These are phyloP conservation scores for Parnassius orleans DNA, from an alignment of 2,888 invertebrate genomes.

Conservation along the genomic window DNA sequence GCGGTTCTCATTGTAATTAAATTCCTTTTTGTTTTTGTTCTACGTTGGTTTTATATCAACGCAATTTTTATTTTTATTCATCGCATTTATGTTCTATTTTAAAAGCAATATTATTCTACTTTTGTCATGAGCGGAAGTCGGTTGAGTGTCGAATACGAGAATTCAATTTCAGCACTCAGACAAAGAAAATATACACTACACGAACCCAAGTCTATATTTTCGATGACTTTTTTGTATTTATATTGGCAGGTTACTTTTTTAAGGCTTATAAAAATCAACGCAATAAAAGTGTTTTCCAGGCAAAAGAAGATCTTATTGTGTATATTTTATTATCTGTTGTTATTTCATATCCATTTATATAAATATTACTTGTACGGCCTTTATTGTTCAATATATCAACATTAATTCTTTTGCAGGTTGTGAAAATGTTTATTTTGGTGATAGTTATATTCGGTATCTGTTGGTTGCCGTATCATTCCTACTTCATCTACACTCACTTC, in stretches of 20 bases:
- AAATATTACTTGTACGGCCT: too few relatives aligned
- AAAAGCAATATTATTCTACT: background rate
- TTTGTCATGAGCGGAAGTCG: background rate
- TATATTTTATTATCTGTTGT: too few relatives aligned
- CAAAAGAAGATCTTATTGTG: too few relatives aligned
- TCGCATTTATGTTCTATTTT: background rate
- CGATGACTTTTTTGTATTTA: background rate
- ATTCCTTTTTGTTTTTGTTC: too few relatives aligned
- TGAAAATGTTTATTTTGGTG: slow-evolving; percentile 93
- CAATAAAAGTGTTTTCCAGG: too few relatives aligned
- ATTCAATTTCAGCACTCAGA: background rate
- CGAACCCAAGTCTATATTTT: background rate
- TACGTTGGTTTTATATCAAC: too few relatives aligned
- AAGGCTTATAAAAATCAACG: too few relatives aligned
- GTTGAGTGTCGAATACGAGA: background rate
- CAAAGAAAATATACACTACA: too few relatives aligned
- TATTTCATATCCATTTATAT: too few relatives aligned
- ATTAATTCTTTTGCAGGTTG: slow-evolving; percentile 83
- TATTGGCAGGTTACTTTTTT: background rate
- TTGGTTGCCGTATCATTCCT: slow-evolving; percentile 94
- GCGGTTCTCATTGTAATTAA: too few relatives aligned
- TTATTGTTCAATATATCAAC: background rate
- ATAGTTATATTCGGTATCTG: slow-evolving; percentile 92
- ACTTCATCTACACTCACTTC: slow-evolving; percentile 91
- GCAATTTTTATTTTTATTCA: background rate